Conservation (phyloP, 2,113 vertebrate species). For the Oryzias curvinotus region DNA sequence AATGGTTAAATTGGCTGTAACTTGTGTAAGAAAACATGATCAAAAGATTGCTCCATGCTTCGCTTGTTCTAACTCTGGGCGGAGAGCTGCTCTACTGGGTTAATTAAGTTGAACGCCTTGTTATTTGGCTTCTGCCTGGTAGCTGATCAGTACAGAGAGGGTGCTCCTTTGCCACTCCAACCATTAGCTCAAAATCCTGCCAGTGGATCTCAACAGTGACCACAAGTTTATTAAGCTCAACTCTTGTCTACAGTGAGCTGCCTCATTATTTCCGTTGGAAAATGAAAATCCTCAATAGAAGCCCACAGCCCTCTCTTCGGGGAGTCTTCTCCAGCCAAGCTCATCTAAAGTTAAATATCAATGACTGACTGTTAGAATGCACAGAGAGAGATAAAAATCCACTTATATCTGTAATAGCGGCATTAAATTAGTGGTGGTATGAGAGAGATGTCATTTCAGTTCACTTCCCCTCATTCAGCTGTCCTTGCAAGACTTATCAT, state of each 20-base stretch:
- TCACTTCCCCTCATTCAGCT: slow-evolving; percentile 35
- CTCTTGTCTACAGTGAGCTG: slow-evolving; percentile 8
- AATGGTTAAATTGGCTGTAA: neutral
- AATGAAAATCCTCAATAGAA: slow-evolving; percentile 37
- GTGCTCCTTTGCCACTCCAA: slow-evolving; percentile 8
- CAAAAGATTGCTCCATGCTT: neutral
- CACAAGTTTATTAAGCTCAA: slow-evolving; percentile 43
- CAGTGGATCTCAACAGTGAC: slow-evolving; percentile 32
- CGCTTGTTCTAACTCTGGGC: too few species aligned
- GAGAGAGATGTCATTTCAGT: slow-evolving; percentile 40
- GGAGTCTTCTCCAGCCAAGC: slow-evolving; percentile 23
- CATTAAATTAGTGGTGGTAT: slow-evolving; percentile 45
- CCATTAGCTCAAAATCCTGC: slow-evolving; percentile 15
- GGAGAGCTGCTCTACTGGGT: slow-evolving; percentile 1
- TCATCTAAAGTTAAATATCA: slow-evolving; percentile 56
- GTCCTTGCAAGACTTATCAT: slow-evolving; percentile 48
- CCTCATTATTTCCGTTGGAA: slow-evolving; percentile 50
- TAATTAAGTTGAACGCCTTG: slow-evolving; percentile 30
- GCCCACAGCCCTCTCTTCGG: slow-evolving; percentile 25
- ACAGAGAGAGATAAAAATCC: slow-evolving; percentile 46
- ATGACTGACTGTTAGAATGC: slow-evolving; percentile 33
- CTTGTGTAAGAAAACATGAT: slow-evolving; percentile 5
- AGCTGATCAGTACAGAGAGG: slow-evolving; percentile 36
- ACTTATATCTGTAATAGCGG: slow-evolving; percentile 46
- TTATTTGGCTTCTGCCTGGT: slow-evolving; percentile 27